phyloP scores from a whole-genome alignment of 2,888 invertebrate genomes.

The Heliconius ethilla region DNA sequence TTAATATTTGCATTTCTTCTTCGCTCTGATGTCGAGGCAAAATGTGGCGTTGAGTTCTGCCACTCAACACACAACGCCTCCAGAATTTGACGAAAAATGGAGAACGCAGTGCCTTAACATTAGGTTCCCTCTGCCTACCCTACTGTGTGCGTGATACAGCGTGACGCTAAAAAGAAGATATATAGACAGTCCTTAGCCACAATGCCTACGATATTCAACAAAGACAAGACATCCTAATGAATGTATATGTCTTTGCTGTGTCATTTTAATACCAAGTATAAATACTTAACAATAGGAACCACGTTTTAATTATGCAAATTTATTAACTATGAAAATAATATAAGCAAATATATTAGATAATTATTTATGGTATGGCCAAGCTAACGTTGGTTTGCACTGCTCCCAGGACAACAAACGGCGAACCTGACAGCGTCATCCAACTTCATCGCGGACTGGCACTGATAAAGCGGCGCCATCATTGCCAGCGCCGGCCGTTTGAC shows the following conservation, averaged over 20 bases:
- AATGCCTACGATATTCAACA: not conserved
- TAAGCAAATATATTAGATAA: too few relatives aligned
- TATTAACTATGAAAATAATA: not conserved
- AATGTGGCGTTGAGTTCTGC: not conserved
- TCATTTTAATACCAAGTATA: not conserved
- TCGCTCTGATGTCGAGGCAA: too few relatives aligned
- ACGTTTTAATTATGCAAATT: not conserved
- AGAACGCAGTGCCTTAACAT: too few relatives aligned
- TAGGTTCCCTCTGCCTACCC: too few relatives aligned
- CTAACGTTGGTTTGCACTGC: conserved; percentile 12
- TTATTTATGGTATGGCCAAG: not conserved
- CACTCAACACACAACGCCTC: too few relatives aligned
- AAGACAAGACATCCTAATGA: not conserved
- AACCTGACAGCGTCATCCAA: conserved; percentile 62
- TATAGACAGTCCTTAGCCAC: too few relatives aligned
- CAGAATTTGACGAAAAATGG: too few relatives aligned
- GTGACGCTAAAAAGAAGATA: too few relatives aligned
- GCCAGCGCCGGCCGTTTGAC: conserved; percentile 56
- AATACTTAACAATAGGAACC: too few relatives aligned
- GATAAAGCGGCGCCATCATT: conserved; percentile 64
- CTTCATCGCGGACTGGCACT: conserved; percentile 66
- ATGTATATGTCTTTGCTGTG: not conserved
- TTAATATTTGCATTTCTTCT: too few relatives aligned
- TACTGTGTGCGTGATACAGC: too few relatives aligned
- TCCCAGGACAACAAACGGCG: conserved; percentile 52